Conservation (phyloP, 1,140 invertebrate species). For the Calephelis virginiensis region DNA sequence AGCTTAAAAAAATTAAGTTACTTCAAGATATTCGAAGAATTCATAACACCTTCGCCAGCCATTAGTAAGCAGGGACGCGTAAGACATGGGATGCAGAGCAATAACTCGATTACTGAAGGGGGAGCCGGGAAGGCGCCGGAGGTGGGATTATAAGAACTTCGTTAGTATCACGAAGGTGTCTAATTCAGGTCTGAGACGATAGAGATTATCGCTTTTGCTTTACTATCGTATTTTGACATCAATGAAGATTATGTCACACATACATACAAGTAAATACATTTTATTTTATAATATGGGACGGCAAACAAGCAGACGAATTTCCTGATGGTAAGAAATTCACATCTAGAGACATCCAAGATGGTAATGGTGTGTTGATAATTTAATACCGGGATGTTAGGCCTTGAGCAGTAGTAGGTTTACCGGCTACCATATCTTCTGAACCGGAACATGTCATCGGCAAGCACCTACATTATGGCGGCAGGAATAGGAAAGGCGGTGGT, state of each 20-base stretch:
- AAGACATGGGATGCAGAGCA: constrained; percentile 63
- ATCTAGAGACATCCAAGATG: too few species aligned
- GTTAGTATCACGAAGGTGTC: constrained; percentile 71
- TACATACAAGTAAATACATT: too few species aligned
- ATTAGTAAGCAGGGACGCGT: constrained; percentile 48
- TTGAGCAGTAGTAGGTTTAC: too few species aligned
- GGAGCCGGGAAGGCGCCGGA: constrained; percentile 34
- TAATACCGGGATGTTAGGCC: too few species aligned
- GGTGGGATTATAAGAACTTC: constrained; percentile 71
- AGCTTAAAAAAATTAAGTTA: background rate
- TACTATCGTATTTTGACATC: constrained; percentile 57
- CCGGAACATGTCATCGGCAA: too few species aligned
- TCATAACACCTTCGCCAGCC: constrained; percentile 27
- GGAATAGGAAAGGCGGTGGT: too few species aligned
- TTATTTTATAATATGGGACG: too few species aligned
- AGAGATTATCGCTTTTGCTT: constrained; percentile 70
- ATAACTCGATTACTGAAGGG: constrained; percentile 66
- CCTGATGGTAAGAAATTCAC: too few species aligned
- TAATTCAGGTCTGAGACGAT: constrained; percentile 64
- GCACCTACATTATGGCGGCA: too few species aligned
- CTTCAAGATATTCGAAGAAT: constrained; percentile 16
- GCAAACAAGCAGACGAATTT: too few species aligned
- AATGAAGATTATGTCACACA: constrained; percentile 30
- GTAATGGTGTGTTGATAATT: too few species aligned
- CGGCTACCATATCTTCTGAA: too few species aligned